Percentiles rank a stretch among this genome's conserved stretches.
Evolutionary conservation across 2,113 vertebrate genomes (phyloP).

Genomic region (Zeus faber): DNA sequence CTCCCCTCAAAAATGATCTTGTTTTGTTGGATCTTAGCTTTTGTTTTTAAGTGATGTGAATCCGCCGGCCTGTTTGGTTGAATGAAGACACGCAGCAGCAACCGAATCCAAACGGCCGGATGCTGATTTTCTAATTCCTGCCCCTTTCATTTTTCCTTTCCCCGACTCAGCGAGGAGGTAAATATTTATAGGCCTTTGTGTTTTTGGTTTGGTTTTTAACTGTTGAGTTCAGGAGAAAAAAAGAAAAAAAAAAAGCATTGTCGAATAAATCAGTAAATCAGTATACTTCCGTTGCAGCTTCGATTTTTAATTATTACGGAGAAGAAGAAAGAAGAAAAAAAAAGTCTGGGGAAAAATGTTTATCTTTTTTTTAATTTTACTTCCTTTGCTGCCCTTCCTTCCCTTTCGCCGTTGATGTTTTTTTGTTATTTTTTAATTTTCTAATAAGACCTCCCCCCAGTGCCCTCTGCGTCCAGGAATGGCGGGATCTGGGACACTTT

Average conservation of each 20-base stretch:
- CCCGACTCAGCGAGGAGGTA: conserved; percentile 11
- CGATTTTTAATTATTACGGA: conserved; percentile 18
- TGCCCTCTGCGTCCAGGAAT: too few relatives aligned
- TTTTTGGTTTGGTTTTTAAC: conserved; percentile 23
- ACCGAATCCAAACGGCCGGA: too few relatives aligned
- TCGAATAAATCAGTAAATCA: conserved; percentile 44
- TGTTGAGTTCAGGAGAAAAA: conserved; percentile 19
- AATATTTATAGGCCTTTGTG: conserved; percentile 31
- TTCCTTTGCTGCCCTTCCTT: conserved; percentile 17
- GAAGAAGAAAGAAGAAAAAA: too few relatives aligned
- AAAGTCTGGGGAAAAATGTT: too few relatives aligned
- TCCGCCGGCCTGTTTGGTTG: conserved; percentile 13
- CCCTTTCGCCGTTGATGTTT: not conserved
- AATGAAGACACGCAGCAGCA: not conserved
- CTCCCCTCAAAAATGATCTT: conserved; percentile 15
- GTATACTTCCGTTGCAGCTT: conserved; percentile 42
- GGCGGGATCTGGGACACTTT: too few relatives aligned
- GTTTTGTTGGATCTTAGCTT: conserved; percentile 22
- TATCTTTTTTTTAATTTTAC: conserved; percentile 23
- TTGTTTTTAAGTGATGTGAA: conserved; percentile 31
- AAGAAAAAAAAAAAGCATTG: too few relatives aligned
- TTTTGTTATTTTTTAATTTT: conserved; percentile 8
- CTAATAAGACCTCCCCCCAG: too few relatives aligned
- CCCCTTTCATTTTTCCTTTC: not conserved
- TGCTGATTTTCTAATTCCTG: conserved; percentile 23